Evolutionary conservation across 1,140 invertebrate species (phyloP), one percentile per base, ranked within the genome.

Genomic region (Andricus grossulariae): DNA sequence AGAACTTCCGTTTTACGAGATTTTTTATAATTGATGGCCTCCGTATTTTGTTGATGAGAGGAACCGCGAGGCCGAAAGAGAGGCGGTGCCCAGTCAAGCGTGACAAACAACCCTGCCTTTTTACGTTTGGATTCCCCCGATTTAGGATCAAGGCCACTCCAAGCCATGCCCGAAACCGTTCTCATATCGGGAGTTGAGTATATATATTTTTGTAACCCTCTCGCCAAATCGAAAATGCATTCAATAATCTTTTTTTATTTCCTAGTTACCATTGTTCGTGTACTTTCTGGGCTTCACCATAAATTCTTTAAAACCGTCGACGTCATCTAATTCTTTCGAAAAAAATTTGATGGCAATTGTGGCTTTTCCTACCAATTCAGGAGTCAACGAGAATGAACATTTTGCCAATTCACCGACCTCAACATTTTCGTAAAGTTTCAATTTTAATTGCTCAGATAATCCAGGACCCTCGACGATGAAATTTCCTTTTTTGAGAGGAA

Each of bases 391-490:
- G 79, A 97, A 96, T 7, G 93, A 91, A 4, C 94, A 95, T 71
- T 92, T 93, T 0, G 94, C 95, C 15, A 93, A 93, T 32, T 92
- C 94, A 0, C 93, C 93, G 0, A 94, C 93, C 1, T 93, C 91
- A 2, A 97, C 93, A 71, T 90, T 89, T 81, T 95, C 91, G 71
- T 92, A 91, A 2, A 96, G 80, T 85, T 94, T 95, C 49, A 97
- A 92, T 85, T 95, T 95, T 11, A 96, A 80, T 18, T 95, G 94
- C 70, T 94, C 91, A 12, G 95, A 94, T 11, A 97, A 87, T 0
- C 96, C 96, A 0, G 95, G 94, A 11, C 95, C 96, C 87, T 97
- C 96, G 75, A 98, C 93, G 2, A 94, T 92, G 86, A 98, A 97
- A 76, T 93, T 91, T 55, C 96, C 94, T 78, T 94, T 95, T 77